Percentiles rank a stretch among this genome's conserved stretches.
phyloP scores from a whole-genome alignment of 37 sponge, comb jelly and placozoan species.

The Agelas oroides region DNA sequence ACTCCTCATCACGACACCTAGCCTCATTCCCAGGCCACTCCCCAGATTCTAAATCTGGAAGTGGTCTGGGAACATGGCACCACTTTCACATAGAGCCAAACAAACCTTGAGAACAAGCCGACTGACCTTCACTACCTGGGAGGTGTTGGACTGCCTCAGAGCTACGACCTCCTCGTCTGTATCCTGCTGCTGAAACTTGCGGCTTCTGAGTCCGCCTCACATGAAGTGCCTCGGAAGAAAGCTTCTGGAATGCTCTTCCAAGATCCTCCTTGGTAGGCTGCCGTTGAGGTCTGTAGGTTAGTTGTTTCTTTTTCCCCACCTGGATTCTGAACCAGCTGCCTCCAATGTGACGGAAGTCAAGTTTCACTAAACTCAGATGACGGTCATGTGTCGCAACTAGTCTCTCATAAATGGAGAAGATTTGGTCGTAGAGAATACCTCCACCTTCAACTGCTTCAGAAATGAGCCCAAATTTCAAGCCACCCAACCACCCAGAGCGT shows the following conservation, averaged over 20 bases:
- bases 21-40: too few relatives aligned
- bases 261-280: not conserved
- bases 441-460: not conserved
- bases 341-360: not conserved
- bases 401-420: constrained; percentile 15
- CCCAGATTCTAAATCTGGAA: too few relatives aligned
- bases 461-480: not conserved
- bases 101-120: too few relatives aligned
- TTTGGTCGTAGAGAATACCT: not conserved
- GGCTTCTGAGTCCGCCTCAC: not conserved
- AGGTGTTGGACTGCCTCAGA: too few relatives aligned
- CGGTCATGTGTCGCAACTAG: not conserved
- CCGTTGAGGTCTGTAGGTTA: not conserved
- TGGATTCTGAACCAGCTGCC: not conserved
- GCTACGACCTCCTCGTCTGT: too few relatives aligned
- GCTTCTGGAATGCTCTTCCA: not conserved
- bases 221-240: not conserved
- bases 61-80: too few relatives aligned
- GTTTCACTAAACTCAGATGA: not conserved
- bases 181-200: too few relatives aligned
- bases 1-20: too few relatives aligned
- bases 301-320: not conserved
- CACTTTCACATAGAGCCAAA: too few relatives aligned
- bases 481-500: constrained; percentile 6
- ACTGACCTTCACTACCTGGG: too few relatives aligned